Evolutionary conservation across 2,888 invertebrate species (phyloP).

Genomic region (Agrochola litura): DNA sequence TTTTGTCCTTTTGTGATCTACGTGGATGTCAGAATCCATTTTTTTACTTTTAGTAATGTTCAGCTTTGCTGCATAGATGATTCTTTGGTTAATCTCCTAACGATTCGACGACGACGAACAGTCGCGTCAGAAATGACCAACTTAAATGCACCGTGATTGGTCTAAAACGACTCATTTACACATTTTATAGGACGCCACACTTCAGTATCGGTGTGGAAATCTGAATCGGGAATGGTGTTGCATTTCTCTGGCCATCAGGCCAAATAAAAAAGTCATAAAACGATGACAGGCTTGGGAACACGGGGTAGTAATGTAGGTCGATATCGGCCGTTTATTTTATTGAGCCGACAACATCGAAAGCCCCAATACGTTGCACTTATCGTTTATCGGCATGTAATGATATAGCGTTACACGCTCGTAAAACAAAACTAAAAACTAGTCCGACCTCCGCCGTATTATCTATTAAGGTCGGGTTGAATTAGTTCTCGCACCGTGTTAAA

Average conservation of each 20-base stretch:
- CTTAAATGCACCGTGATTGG: slow-evolving; percentile 72
- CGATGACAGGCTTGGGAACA: slow-evolving; percentile 88
- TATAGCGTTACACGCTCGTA: slow-evolving; percentile 87
- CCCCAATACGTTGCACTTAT: slow-evolving; percentile 84
- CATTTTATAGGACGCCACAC: slow-evolving; percentile 77
- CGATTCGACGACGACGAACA: neutral
- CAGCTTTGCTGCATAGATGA: slow-evolving; percentile 32
- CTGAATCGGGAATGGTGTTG: slow-evolving; percentile 86
- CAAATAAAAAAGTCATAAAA: slow-evolving; percentile 90
- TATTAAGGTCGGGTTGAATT: slow-evolving; percentile 76
- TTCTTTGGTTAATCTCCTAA: slow-evolving; percentile 42
- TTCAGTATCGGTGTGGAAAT: slow-evolving; percentile 83
- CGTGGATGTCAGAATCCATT: slow-evolving; percentile 47
- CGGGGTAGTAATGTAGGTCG: slow-evolving; percentile 83
- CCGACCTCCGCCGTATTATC: slow-evolving; percentile 68
- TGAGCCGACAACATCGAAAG: slow-evolving; percentile 84
- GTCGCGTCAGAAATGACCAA: slow-evolving; percentile 60
- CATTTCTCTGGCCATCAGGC: slow-evolving; percentile 86
- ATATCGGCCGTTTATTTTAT: slow-evolving; percentile 84
- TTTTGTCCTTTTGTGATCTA: slow-evolving; percentile 74
- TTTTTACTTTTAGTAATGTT: slow-evolving; percentile 47
- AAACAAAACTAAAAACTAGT: slow-evolving; percentile 81
- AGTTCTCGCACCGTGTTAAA: slow-evolving; percentile 77
- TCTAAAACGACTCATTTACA: slow-evolving; percentile 78
- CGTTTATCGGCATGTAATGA: slow-evolving; percentile 86